A percentile compares a stretch with the other conserved stretches of the same genome.
Evolutionary conservation across 2,888 invertebrate genomes (phyloP).

Genomic region (Willowsia nigromaculata): DNA sequence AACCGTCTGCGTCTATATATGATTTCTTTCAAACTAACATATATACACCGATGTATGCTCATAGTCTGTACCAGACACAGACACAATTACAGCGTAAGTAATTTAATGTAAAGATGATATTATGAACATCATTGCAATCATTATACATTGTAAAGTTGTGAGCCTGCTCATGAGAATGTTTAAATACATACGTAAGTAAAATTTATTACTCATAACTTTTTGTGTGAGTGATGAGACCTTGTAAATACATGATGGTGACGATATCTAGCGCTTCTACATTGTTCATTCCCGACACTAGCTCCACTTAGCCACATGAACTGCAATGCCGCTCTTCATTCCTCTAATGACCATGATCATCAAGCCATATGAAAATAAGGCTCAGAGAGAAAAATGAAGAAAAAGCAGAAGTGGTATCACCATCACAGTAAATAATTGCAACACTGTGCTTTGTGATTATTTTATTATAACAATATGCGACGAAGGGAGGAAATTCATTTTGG

Average conservation of each 20-base stretch:
- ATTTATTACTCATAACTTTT: slow-evolving; percentile 59
- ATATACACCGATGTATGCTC: background rate
- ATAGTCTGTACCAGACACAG: background rate
- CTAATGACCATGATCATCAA: background rate
- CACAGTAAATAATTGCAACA: background rate
- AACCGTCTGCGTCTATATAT: background rate
- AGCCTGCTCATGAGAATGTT: background rate
- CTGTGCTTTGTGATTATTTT: slow-evolving; percentile 34
- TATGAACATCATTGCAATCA: background rate
- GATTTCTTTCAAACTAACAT: background rate
- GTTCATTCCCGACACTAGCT: background rate
- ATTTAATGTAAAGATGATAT: slow-evolving; percentile 9
- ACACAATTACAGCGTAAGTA: background rate
- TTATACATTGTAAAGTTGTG: background rate
- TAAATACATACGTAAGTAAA: background rate
- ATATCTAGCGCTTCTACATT: slow-evolving; percentile 57
- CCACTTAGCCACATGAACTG: background rate
- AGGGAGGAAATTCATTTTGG: slow-evolving; percentile 16
- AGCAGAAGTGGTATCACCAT: slow-evolving; percentile 50
- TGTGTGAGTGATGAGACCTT: slow-evolving; percentile 49
- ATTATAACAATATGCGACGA: background rate
- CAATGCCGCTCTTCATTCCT: background rate
- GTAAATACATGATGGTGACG: slow-evolving; percentile 49
- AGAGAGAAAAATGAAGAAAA: slow-evolving; percentile 3
- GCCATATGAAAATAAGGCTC: background rate